Base-by-base conservation (phyloP, 2,797 vertebrate species). In the Xenopus petersii region DNA sequence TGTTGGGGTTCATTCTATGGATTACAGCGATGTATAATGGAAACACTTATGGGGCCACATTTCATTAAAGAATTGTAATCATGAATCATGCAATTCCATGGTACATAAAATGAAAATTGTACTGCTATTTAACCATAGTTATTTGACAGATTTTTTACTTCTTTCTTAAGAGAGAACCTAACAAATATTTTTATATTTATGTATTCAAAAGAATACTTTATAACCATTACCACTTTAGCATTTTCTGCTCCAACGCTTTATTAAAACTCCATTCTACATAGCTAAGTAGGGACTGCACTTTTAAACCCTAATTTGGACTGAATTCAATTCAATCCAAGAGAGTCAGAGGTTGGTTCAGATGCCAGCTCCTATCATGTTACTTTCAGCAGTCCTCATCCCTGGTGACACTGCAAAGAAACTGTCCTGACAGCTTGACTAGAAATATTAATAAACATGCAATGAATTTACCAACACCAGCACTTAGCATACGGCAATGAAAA, bases 371-470 rank as follows among this genome's bases (percentile, higher is more conserved):
- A 67, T 54, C 24, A 49, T 5, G 49, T 59, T 13, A 36, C 56
- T 21, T 54, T 54, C 15, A 49, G 26, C 16, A 33, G 42, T 9
- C 47, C 48, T 24, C 47, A 21, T 65, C 17, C 51, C 30, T 12
- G n/a, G 30, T 56, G 73, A 75, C 65, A 55, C 47, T 63, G 30
- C 62, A 54, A 51, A 51, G 59, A 75, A 74, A 33, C 63, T 4
- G 2, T 46, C 30, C 16, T 72, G 64, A 67, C 54, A 66, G 55
- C 54, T 67, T 67, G 73, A 73, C 62, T 54, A 64, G 48, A 73
- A 74, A 75, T 68, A 68, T 75, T 75, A 75, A 75, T 75, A 58
- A 75, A 47, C 58, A 55, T 62, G 47, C 65, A 33, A 12, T 24
- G 59, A 63, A 63, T 75, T 68, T 63, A 68, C 58, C 54, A 74